These are phyloP conservation scores for Stenoptilia bipunctidactyla DNA, from an alignment of 2,888 invertebrate species.

Conservation along the genomic window DNA sequence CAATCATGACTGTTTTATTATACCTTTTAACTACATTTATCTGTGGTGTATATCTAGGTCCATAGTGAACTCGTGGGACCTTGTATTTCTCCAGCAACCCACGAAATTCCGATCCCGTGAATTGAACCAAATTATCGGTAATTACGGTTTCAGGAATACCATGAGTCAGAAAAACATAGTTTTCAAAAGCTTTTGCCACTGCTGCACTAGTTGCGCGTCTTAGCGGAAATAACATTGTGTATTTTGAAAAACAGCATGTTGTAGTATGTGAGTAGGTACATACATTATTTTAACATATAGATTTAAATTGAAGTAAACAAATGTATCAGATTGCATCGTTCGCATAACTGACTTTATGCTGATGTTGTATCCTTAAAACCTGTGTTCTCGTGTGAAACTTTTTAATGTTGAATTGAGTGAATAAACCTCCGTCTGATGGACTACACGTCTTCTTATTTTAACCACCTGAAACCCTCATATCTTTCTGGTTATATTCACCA, in stretches of 20 bases:
- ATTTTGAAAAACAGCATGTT: conserved; percentile 10
- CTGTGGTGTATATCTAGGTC: conserved; percentile 8
- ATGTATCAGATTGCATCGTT: no score
- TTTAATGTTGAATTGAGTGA: no score
- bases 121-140: conserved; percentile 10
- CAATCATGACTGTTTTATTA: conserved; percentile 9
- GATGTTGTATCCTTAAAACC: no score
- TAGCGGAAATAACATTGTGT: conserved; percentile 7
- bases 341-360: no score
- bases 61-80: conserved; percentile 7
- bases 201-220: conserved; percentile 6
- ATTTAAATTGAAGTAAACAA: no score
- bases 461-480: no score
- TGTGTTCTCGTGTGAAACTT: no score
- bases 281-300: neutral
- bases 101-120: conserved; percentile 5
- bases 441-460: no score
- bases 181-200: conserved; percentile 8
- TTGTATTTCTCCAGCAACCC: conserved; percentile 6
- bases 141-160: conserved; percentile 13
- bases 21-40: conserved; percentile 8
- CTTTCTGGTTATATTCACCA: no score
- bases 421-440: no score
- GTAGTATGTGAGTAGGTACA: conserved; percentile 5
- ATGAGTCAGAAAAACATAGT: conserved; percentile 10